phyloP scores from a whole-genome alignment of 2,888 invertebrate genomes.

The Pandemis heparana region DNA sequence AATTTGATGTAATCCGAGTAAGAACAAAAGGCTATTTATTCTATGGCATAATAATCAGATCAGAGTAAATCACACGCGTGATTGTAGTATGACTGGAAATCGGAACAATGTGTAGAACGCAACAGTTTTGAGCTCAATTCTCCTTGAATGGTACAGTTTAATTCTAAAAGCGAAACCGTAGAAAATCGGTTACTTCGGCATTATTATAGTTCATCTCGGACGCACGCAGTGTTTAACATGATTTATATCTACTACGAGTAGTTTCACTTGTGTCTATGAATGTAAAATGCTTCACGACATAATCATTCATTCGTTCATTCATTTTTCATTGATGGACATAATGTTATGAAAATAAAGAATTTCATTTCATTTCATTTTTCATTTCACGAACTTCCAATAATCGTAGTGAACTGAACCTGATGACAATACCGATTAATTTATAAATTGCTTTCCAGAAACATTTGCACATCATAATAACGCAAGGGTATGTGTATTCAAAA shows the following conservation, averaged over 20 bases:
- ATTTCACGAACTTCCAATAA: neutral
- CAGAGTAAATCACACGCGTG: constrained; percentile 27
- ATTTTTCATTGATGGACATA: too few relatives aligned
- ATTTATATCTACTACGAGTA: neutral
- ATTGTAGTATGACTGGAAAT: constrained; percentile 20
- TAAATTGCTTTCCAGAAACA: too few relatives aligned
- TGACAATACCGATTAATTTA: too few relatives aligned
- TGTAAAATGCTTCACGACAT: neutral
- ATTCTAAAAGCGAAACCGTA: neutral
- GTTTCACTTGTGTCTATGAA: neutral
- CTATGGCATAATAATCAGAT: constrained; percentile 30
- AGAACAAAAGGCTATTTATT: constrained; percentile 20
- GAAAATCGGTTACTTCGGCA: neutral
- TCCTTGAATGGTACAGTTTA: neutral
- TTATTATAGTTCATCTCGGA: neutral
- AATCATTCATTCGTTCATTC: too few relatives aligned
- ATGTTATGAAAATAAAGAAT: too few relatives aligned
- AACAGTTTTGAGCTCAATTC: constrained; percentile 15
- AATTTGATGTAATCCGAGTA: constrained; percentile 17
- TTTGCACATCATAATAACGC: too few relatives aligned
- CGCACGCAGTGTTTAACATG: neutral
- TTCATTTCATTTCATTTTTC: too few relatives aligned
- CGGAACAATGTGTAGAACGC: constrained; percentile 25
- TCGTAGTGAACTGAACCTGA: too few relatives aligned
- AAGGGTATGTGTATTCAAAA: neutral